Percentiles rank a stretch among this genome's conserved stretches.
These are phyloP conservation scores for Cryptosula pallasiana DNA, from an alignment of 2,888 invertebrate species.

Conservation along the genomic window DNA sequence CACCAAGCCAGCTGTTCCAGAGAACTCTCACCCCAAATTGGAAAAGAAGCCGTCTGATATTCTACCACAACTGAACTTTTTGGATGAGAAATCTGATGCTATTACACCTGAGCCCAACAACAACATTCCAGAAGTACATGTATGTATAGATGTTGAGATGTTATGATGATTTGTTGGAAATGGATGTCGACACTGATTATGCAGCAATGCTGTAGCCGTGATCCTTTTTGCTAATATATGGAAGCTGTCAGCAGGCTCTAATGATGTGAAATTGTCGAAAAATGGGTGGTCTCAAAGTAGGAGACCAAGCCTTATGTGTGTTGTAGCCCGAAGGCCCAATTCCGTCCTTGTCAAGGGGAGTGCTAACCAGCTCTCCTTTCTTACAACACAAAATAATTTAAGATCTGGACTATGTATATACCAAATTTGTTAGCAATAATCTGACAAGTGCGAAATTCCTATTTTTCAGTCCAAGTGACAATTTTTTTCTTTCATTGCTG, in stretches of 20 bases:
- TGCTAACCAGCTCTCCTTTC: slow-evolving; percentile 30
- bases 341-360: slow-evolving; percentile 31
- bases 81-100: neutral
- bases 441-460: neutral
- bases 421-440: neutral
- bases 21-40: neutral
- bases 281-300: slow-evolving; percentile 27
- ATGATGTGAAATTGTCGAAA: slow-evolving; percentile 22
- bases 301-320: slow-evolving; percentile 26
- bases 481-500: too few relatives aligned
- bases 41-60: neutral
- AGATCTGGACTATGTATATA: neutral
- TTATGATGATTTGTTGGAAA: too few relatives aligned
- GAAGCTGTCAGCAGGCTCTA: too few relatives aligned
- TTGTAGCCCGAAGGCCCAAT: slow-evolving; percentile 28
- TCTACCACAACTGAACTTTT: neutral
- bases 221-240: too few relatives aligned
- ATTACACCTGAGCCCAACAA: neutral
- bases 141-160: neutral
- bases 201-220: too few relatives aligned
- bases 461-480: too few relatives aligned
- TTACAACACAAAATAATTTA: slow-evolving; percentile 26
- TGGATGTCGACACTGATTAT: too few relatives aligned
- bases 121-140: slow-evolving; percentile 20
- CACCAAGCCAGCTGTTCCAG: too few relatives aligned